phyloP scores from a whole-genome alignment of 2,113 vertebrate species.

The Enhydra lutris region DNA sequence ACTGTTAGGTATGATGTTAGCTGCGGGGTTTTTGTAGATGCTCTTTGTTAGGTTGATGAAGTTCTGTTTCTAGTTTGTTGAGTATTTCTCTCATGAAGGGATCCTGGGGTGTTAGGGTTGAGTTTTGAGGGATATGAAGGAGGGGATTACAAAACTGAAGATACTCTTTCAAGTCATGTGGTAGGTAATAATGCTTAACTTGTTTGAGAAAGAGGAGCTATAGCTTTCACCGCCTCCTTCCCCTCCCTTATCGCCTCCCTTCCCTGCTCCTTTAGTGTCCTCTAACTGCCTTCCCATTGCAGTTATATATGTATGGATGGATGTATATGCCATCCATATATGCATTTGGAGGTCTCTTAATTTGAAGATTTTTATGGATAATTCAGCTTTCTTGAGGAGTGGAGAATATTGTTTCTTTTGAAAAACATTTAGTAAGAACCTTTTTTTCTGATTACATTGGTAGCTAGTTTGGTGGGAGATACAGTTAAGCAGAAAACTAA shows the following conservation, averaged over 20 bases:
- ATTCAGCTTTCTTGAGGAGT: neutral
- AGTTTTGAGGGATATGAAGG: constrained; percentile 30
- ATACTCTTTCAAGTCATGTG: neutral
- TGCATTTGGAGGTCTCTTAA: neutral
- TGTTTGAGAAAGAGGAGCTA: neutral
- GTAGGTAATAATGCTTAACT: neutral
- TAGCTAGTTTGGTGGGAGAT: neutral
- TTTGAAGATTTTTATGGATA: neutral
- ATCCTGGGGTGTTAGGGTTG: neutral
- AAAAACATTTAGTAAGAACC: neutral
- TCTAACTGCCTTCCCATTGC: neutral
- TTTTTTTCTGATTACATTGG: neutral
- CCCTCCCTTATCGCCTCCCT: neutral
- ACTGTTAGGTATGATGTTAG: neutral
- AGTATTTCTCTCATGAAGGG: neutral
- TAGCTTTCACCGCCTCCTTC: neutral
- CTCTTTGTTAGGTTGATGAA: neutral
- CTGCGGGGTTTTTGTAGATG: neutral
- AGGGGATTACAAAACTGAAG: neutral
- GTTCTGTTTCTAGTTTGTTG: neutral
- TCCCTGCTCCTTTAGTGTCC: neutral
- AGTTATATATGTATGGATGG: too few relatives aligned
- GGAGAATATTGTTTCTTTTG: neutral
- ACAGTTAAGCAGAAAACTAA: neutral
- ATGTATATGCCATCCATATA: neutral